phyloP scores from a whole-genome alignment of 2,888 invertebrate species.

The Cosmorhoe ocellata region DNA sequence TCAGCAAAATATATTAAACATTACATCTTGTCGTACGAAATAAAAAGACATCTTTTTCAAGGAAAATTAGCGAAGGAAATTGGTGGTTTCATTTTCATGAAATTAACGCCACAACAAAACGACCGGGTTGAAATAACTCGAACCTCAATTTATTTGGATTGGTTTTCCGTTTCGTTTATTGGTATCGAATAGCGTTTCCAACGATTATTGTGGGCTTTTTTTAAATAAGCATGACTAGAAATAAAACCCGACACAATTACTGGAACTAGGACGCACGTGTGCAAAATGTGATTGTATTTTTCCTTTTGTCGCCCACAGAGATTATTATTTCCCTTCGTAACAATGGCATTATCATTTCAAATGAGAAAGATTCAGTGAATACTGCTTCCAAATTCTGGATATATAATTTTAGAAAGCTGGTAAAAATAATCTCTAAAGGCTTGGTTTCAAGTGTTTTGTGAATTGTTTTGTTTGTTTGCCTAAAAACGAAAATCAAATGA shows the following conservation, averaged over 20 bases:
- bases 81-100: conserved; percentile 20
- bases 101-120: conserved; percentile 21
- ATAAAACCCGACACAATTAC: conserved; percentile 1
- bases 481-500: no score
- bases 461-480: no score
- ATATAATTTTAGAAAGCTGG: background rate
- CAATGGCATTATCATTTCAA: conserved; percentile 6
- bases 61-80: conserved; percentile 18
- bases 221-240: conserved; percentile 15
- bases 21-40: no score
- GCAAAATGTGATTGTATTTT: conserved; percentile 6
- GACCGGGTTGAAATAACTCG: conserved; percentile 7
- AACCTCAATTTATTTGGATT: conserved; percentile 25
- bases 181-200: conserved; percentile 19
- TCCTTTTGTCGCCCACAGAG: background rate
- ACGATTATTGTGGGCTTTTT: conserved; percentile 14
- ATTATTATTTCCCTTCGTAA: conserved; percentile 3
- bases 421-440: no score
- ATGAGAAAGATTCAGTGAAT: background rate
- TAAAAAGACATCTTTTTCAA: background rate
- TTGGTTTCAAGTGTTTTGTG: no score
- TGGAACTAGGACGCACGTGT: conserved; percentile 10
- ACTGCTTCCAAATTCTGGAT: background rate
- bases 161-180: conserved; percentile 28
- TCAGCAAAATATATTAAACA: no score